phyloP scores from a whole-genome alignment of 2,797 vertebrate species.

The Adrianichthys oophorus region DNA sequence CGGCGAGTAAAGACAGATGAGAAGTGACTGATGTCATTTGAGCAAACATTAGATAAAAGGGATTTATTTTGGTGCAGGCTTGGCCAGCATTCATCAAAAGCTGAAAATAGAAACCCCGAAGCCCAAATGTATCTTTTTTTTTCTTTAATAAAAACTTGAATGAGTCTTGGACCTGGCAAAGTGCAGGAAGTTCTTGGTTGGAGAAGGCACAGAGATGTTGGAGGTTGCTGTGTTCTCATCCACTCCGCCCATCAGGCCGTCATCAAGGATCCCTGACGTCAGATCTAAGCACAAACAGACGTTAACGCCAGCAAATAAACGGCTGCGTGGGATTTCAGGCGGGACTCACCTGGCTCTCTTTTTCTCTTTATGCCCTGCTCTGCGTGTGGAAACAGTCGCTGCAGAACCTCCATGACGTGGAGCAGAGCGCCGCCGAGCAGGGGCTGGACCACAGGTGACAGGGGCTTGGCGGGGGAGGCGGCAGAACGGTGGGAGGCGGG shows the following conservation, averaged over 20 bases:
- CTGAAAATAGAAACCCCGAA: too few species aligned
- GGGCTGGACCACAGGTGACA: conserved; percentile 78
- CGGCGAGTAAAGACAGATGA: too few species aligned
- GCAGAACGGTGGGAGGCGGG: conserved; percentile 65
- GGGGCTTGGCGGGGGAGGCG: conserved; percentile 81
- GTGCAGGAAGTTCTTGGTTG: conserved; percentile 37
- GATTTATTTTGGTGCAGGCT: too few species aligned
- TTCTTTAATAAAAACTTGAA: too few species aligned
- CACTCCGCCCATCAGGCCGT: conserved; percentile 72
- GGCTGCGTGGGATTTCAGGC: not conserved
- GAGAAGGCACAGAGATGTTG: conserved; percentile 48
- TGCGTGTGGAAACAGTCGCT: conserved; percentile 84
- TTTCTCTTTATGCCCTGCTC: conserved; percentile 75
- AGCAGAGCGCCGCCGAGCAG: conserved; percentile 76
- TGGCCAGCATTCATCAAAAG: too few species aligned
- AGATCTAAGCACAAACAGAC: conserved; percentile 34
- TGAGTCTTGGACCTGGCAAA: conserved; percentile 30
- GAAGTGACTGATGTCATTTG: too few species aligned
- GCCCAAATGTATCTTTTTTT: too few species aligned
- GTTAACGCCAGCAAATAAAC: too few species aligned
- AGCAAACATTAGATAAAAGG: too few species aligned
- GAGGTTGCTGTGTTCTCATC: conserved; percentile 72
- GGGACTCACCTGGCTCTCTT: conserved; percentile 69
- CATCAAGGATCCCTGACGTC: conserved; percentile 66
- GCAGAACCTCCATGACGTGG: conserved; percentile 71